phyloP scores from a whole-genome alignment of 2,888 invertebrate genomes.

The Dasypolia templi region DNA sequence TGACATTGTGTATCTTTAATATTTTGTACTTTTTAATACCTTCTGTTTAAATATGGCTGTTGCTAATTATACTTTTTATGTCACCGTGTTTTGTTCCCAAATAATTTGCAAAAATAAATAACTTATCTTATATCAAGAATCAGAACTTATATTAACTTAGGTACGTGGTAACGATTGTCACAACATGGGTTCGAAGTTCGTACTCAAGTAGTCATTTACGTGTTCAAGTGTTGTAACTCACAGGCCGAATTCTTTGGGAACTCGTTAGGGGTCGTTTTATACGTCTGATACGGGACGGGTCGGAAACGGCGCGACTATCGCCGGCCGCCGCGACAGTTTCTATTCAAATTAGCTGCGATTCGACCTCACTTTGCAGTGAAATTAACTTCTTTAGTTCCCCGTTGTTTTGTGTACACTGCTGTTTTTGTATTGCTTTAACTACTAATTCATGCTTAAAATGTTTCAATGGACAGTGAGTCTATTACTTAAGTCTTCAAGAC shows the following conservation, averaged over 20 bases:
- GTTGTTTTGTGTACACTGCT: slow-evolving; percentile 64
- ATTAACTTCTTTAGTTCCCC: slow-evolving; percentile 49
- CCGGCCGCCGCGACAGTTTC: slow-evolving; percentile 81
- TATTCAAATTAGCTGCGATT: slow-evolving; percentile 83
- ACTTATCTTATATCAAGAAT: slow-evolving; percentile 1
- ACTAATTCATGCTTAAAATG: neutral
- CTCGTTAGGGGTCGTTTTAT: slow-evolving; percentile 77
- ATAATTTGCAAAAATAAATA: no score
- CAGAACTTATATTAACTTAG: slow-evolving; percentile 33
- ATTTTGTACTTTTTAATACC: no score
- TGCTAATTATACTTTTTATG: no score
- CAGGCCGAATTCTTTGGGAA: slow-evolving; percentile 77
- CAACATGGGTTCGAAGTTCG: slow-evolving; percentile 38
- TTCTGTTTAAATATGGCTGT: no score
- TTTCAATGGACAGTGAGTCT: slow-evolving; percentile 51
- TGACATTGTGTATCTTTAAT: no score
- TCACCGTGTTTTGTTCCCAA: no score
- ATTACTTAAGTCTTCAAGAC: slow-evolving; percentile 26
- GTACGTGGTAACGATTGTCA: slow-evolving; percentile 52
- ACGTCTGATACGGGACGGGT: slow-evolving; percentile 78
- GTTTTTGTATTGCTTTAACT: slow-evolving; percentile 25
- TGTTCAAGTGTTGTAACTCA: slow-evolving; percentile 79
- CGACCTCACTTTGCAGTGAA: slow-evolving; percentile 65
- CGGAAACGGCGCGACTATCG: slow-evolving; percentile 82
- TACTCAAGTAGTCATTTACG: slow-evolving; percentile 72